Evolutionary conservation across 1,140 invertebrate genomes (phyloP).

Genomic region (Hirudo medicinalis): DNA sequence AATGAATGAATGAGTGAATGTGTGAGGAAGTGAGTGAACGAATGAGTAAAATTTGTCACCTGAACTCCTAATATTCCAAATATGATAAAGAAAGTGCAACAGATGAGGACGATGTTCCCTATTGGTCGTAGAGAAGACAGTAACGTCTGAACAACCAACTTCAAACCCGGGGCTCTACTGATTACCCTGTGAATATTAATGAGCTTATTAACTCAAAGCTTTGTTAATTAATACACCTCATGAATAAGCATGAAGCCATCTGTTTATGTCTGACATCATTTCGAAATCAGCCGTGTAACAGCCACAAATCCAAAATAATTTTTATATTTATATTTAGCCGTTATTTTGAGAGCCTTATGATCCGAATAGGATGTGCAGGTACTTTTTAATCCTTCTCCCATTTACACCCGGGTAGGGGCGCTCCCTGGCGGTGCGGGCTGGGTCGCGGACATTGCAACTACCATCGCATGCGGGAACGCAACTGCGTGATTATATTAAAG

Average conservation of each 20-base stretch:
- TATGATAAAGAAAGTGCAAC: conserved; percentile 99
- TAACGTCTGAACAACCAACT: conserved; percentile 95
- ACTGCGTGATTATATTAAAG: no score
- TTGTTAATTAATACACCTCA: not conserved
- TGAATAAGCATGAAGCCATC: not conserved
- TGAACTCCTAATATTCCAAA: conserved; percentile 99
- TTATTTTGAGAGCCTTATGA: no score
- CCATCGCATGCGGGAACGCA: no score
- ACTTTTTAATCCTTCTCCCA: no score
- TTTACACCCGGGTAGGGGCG: no score
- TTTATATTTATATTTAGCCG: no score
- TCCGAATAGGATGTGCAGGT: no score
- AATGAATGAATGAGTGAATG: no score
- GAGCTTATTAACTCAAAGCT: conserved; percentile 23
- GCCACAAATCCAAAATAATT: not conserved
- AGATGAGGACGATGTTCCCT: conserved; percentile 98
- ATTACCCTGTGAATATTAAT: conserved; percentile 56
- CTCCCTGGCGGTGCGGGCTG: not conserved
- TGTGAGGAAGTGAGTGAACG: no score
- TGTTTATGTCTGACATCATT: not conserved
- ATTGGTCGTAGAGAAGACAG: conserved; percentile 92
- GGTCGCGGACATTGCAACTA: no score
- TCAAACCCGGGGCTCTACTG: conserved; percentile 92
- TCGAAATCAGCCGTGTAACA: not conserved
- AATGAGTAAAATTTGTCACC: conserved; percentile 37